Conservation (phyloP, 2,888 invertebrate genomes). For the Drosophila ezoana region DNA sequence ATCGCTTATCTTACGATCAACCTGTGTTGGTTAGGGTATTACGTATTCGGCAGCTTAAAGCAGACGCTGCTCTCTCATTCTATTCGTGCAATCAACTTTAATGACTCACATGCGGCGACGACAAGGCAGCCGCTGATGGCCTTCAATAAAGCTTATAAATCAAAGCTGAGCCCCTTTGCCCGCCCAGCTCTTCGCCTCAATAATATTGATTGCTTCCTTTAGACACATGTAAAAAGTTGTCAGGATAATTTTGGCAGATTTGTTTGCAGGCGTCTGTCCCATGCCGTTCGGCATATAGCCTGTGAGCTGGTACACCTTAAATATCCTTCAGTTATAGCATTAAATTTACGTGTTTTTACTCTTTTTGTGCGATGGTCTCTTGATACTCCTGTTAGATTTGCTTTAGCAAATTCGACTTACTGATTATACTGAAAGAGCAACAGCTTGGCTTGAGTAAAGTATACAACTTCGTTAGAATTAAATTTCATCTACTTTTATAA, state of each 20-base stretch:
- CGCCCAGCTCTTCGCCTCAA: not conserved
- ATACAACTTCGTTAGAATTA: too few relatives aligned
- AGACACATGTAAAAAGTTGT: constrained; percentile 51
- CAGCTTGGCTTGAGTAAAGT: too few relatives aligned
- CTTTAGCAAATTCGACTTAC: too few relatives aligned
- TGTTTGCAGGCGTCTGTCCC: constrained; percentile 33
- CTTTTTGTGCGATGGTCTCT: not conserved
- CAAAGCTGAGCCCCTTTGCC: constrained; percentile 33
- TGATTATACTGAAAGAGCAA: too few relatives aligned
- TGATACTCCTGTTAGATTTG: too few relatives aligned
- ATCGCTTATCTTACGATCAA: not conserved
- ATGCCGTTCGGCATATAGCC: not conserved
- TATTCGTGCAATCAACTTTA: constrained; percentile 54
- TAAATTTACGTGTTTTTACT: constrained; percentile 26
- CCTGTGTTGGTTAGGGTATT: constrained; percentile 4
- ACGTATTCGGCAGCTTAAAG: not conserved
- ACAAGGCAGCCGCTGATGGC: constrained; percentile 47
- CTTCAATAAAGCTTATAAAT: constrained; percentile 61
- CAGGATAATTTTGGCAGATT: constrained; percentile 51
- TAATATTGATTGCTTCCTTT: constrained; percentile 57
- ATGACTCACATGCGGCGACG: constrained; percentile 37
- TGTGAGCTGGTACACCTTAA: constrained; percentile 16
- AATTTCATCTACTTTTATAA: too few relatives aligned
- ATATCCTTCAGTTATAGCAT: constrained; percentile 31
- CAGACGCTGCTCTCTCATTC: not conserved